Evolutionary conservation across 2,113 vertebrate genomes (phyloP).

Genomic region (Eulacestoma nigropectus): DNA sequence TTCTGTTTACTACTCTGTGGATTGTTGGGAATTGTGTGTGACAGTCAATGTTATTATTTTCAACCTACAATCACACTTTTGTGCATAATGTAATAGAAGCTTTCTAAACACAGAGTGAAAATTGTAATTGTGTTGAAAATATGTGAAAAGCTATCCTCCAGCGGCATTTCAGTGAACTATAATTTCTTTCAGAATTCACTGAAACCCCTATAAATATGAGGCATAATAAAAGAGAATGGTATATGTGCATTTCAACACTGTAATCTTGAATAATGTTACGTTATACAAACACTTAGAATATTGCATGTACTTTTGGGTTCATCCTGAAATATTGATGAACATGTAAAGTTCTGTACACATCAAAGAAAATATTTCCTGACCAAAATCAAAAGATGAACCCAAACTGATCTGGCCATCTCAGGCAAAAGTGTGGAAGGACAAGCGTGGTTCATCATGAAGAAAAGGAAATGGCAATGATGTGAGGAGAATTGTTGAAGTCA

Average conservation of each 20-base stretch:
- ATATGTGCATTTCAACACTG: background rate
- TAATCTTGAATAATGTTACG: background rate
- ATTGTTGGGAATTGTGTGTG: background rate
- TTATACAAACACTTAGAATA: background rate
- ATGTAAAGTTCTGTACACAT: background rate
- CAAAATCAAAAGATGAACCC: background rate
- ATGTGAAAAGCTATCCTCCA: background rate
- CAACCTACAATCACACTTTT: background rate
- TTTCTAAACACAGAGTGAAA: background rate
- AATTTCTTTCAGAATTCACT: background rate
- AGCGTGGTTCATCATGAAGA: background rate
- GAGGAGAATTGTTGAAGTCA: background rate
- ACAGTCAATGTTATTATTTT: background rate
- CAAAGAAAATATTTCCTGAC: background rate
- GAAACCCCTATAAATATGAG: background rate
- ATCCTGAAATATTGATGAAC: background rate
- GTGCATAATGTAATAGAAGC: background rate
- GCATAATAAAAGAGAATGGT: background rate
- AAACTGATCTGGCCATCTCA: background rate
- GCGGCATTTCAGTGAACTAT: background rate
- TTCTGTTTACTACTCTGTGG: background rate
- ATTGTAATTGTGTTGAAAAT: background rate
- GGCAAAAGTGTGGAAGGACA: background rate
- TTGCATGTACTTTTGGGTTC: background rate
- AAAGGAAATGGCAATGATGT: background rate